These are phyloP conservation scores for Python bivittatus DNA, from an alignment of 2,113 vertebrate genomes.

Conservation along the genomic window DNA sequence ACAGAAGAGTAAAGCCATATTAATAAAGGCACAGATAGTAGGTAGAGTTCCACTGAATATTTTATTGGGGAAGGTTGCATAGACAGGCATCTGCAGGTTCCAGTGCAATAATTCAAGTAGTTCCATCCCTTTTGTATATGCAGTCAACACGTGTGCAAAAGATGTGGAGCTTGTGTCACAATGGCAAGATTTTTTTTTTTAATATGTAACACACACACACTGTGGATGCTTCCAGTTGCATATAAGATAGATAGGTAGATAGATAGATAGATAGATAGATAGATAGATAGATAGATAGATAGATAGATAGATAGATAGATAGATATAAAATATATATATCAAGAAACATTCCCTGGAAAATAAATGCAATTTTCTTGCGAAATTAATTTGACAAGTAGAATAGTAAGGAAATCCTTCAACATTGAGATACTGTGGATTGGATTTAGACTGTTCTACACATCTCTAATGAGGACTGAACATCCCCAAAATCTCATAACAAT, in stretches of 20 bases:
- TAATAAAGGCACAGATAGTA: not conserved
- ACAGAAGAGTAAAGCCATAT: not conserved
- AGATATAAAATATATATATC: not conserved
- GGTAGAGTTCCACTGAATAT: not conserved
- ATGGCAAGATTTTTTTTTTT: not conserved
- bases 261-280: no score
- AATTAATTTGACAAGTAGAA: not conserved
- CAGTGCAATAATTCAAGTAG: not conserved
- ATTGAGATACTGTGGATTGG: not conserved
- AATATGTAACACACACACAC: not conserved
- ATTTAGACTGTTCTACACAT: not conserved
- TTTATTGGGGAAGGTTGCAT: not conserved
- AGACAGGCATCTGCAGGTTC: not conserved
- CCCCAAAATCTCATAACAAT: constrained; percentile 17
- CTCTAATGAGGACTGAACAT: not conserved
- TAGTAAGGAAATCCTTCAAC: not conserved
- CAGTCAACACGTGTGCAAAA: not conserved
- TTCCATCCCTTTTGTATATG: not conserved
- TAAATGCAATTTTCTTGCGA: not conserved
- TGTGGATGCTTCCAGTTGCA: not conserved
- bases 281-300: no score
- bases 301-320: no score
- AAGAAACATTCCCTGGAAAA: not conserved
- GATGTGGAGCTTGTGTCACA: not conserved
- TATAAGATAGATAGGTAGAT: no score